Conservation (phyloP, 2,113 vertebrate genomes). For the Panurus biarmicus region DNA sequence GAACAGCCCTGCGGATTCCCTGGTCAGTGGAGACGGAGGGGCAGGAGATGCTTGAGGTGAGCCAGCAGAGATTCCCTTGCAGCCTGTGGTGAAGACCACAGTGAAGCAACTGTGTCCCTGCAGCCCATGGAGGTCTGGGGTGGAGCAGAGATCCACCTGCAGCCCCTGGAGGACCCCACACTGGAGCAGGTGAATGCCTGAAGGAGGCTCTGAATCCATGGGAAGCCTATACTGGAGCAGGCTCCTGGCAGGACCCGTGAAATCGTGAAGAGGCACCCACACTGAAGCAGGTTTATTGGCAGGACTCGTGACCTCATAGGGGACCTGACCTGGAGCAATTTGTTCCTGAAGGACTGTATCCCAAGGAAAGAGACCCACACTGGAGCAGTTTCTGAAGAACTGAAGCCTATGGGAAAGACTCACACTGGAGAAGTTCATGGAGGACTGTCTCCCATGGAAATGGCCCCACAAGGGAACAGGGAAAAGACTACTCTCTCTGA, state of each 20-base stretch:
- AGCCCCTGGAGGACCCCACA: neutral
- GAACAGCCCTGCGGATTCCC: neutral
- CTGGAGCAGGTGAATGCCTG: neutral
- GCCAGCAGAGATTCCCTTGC: neutral
- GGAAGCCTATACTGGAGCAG: neutral
- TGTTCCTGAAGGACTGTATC: neutral
- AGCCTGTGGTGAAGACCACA: neutral
- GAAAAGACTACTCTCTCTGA: neutral
- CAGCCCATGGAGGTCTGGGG: neutral
- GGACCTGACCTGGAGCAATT: neutral
- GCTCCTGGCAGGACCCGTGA: fast-evolving
- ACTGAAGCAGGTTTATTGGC: neutral
- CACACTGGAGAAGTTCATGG: neutral
- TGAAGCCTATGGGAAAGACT: neutral
- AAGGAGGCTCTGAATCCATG: neutral
- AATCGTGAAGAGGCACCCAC: too few species aligned
- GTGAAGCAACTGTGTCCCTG: neutral
- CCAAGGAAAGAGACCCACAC: neutral
- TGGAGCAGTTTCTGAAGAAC: neutral
- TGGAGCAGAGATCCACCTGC: neutral
- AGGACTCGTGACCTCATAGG: neutral
- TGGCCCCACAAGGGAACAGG: fast-evolving
- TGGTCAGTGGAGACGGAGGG: neutral
- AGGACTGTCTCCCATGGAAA: neutral
- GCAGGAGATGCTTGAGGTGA: neutral